Evolutionary conservation across 2,113 vertebrate species (phyloP).

Genomic region (Tichodroma muraria): DNA sequence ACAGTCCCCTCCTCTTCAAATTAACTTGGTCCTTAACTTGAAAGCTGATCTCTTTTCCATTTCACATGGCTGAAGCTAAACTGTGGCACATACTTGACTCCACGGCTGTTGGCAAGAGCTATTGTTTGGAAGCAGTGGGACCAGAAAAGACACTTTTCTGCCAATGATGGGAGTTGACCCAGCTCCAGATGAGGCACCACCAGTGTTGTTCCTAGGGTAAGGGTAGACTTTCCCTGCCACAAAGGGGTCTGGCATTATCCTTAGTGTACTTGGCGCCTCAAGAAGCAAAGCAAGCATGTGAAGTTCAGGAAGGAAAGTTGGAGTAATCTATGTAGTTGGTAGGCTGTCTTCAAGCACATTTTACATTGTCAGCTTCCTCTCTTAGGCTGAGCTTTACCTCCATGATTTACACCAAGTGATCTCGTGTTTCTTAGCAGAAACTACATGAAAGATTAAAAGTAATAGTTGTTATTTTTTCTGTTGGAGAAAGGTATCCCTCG

Average conservation of each 20-base stretch:
- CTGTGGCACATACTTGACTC: neutral
- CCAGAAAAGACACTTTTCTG: neutral
- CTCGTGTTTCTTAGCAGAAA: neutral
- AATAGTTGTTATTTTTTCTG: neutral
- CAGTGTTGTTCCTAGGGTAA: neutral
- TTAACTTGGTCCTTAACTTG: neutral
- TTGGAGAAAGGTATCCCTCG: neutral
- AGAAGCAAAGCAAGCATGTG: rapidly evolving
- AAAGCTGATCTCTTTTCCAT: neutral
- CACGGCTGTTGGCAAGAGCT: neutral
- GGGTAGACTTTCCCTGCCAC: neutral
- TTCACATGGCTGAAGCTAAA: neutral
- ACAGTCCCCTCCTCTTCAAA: neutral
- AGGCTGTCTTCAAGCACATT: neutral
- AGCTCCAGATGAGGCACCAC: neutral
- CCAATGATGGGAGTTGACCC: neutral
- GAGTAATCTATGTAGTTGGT: neutral
- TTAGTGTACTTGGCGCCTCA: neutral
- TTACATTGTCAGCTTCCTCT: neutral
- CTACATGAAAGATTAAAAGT: neutral
- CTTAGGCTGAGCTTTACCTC: neutral
- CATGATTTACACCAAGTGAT: neutral
- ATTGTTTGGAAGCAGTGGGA: neutral
- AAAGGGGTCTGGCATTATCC: neutral
- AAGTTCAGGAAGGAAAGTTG: neutral